These are phyloP conservation scores for Sporophila hypoxantha DNA, from an alignment of 2,113 vertebrate genomes.

Conservation along the genomic window DNA sequence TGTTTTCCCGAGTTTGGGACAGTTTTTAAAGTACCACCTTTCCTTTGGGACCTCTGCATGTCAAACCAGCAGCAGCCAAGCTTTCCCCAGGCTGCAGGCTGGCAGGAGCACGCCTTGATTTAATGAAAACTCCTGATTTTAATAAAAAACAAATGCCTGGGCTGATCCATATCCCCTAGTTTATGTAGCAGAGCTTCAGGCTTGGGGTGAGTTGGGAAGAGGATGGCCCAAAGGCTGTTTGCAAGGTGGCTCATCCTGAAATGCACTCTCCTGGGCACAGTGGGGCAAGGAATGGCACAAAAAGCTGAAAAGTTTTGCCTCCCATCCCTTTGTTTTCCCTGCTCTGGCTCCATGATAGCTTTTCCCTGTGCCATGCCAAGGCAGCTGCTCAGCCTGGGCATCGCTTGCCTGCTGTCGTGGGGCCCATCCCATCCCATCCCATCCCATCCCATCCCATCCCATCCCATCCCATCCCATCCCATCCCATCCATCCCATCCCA, in stretches of 20 bases:
- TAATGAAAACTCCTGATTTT: not conserved
- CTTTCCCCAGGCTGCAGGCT: not conserved
- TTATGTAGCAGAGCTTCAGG: not conserved
- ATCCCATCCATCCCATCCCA: rapidly evolving
- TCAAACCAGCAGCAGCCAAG: not conserved
- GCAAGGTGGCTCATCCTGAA: not conserved
- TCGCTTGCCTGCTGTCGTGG: not conserved
- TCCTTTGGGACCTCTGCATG: not conserved
- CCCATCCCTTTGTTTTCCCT: not conserved
- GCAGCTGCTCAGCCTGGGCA: not conserved
- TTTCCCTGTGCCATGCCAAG: not conserved
- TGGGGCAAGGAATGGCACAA: not conserved
- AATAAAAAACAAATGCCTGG: not conserved
- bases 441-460: too few species aligned
- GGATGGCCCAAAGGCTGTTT: not conserved
- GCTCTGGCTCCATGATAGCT: not conserved
- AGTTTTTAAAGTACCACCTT: rapidly evolving
- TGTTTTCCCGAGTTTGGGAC: not conserved
- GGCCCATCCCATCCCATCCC: rapidly evolving
- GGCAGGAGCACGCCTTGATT: not conserved
- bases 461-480: too few species aligned
- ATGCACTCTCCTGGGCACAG: not conserved
- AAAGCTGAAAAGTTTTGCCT: not conserved
- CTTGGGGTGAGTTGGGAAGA: not conserved
- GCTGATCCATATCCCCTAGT: not conserved